phyloP scores from a whole-genome alignment of 2,797 vertebrate genomes.

The Onychomys arenicola region DNA sequence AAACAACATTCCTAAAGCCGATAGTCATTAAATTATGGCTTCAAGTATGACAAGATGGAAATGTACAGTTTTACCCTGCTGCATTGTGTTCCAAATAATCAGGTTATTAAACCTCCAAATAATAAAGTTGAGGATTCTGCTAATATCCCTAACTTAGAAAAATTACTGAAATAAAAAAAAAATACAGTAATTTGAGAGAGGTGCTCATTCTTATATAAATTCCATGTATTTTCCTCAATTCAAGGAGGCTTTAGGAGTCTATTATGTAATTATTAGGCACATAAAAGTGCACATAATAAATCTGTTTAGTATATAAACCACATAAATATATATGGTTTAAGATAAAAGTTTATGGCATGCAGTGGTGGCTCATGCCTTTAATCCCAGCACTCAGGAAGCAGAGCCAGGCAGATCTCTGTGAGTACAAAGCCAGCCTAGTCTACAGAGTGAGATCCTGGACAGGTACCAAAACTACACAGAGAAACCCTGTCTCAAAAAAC shows the following conservation, averaged over 20 bases:
- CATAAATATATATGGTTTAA: background rate
- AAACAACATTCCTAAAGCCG: background rate
- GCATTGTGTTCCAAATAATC: background rate
- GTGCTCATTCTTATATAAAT: background rate
- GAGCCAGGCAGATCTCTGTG: no score
- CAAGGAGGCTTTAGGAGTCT: background rate
- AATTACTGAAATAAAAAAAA: background rate
- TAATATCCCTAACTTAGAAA: background rate
- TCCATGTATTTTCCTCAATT: background rate
- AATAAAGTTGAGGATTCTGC: background rate
- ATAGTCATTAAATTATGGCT: background rate
- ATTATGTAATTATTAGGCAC: background rate
- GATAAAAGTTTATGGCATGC: background rate
- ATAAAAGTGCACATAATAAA: background rate
- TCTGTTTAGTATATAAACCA: background rate
- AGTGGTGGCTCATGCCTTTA: no score
- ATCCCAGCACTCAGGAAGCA: no score
- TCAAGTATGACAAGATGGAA: rapidly evolving
- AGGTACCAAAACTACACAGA: no score
- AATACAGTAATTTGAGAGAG: background rate
- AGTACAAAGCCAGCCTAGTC: no score
- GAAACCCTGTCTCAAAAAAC: no score
- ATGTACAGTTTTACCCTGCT: background rate
- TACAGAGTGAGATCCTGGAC: no score
- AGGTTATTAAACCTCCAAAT: no score